Percentiles rank a stretch among this genome's conserved stretches.
Evolutionary conservation across 2,113 vertebrate genomes (phyloP).

Genomic region (Meriones unguiculatus): DNA sequence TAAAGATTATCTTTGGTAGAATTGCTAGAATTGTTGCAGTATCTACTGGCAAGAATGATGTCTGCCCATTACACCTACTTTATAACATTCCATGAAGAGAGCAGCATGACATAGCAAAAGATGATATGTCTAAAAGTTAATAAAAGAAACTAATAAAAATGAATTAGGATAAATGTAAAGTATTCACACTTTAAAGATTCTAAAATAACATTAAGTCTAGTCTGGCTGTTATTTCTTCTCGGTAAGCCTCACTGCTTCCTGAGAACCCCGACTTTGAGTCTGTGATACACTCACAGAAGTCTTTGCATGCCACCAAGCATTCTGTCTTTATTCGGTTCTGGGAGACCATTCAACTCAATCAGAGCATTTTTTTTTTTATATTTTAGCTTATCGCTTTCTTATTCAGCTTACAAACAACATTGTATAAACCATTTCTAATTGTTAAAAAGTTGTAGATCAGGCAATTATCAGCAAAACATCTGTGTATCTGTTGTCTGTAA

Average conservation of each 20-base stretch:
- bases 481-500: conserved; percentile 58
- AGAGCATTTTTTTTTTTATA: neutral
- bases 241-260: neutral
- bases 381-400: conserved; percentile 58
- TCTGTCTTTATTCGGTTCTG: neutral
- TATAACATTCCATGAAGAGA: neutral
- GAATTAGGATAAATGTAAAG: neutral
- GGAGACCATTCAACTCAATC: neutral
- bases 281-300: neutral
- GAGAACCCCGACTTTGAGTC: neutral
- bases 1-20: neutral
- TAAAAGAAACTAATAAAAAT: neutral
- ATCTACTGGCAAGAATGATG: neutral
- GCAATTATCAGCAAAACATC: conserved; percentile 69
- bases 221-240: neutral
- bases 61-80: neutral
- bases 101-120: too few species aligned
- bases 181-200: neutral
- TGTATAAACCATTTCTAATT: conserved; percentile 73
- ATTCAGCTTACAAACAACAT: conserved; percentile 49
- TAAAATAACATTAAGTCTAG: neutral
- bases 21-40: neutral
- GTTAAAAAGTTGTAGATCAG: conserved; percentile 72
- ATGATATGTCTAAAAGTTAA: neutral
- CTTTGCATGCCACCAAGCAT: neutral